These are phyloP conservation scores for Ditylenchus dipsaci DNA, from an alignment of 1,140 invertebrate genomes.

Conservation along the genomic window DNA sequence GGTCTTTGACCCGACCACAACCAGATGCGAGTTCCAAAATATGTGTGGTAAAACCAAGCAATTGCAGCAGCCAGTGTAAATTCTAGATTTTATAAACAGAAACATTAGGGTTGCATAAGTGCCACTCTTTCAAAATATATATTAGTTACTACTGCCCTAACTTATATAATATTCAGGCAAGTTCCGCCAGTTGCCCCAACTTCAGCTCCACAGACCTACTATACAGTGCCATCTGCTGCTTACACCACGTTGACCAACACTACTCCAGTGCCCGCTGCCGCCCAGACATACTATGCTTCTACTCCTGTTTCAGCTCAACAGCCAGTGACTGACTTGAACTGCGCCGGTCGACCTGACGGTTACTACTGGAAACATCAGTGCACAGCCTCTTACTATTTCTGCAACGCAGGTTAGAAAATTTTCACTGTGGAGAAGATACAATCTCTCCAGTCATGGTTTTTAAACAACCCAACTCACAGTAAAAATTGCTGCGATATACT, in stretches of 20 bases:
- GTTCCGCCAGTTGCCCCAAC: too few relatives aligned
- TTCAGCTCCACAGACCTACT: too few relatives aligned
- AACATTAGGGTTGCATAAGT: too few relatives aligned
- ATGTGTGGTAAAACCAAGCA: constrained; percentile 3
- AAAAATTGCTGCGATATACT: neutral
- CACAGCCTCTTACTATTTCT: neutral
- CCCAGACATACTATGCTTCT: too few relatives aligned
- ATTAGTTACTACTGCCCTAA: neutral
- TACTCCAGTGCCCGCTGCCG: too few relatives aligned
- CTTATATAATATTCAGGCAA: neutral
- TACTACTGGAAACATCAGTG: constrained; percentile 4
- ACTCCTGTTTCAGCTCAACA: too few relatives aligned
- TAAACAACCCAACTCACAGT: too few relatives aligned
- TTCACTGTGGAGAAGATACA: too few relatives aligned
- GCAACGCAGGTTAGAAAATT: neutral
- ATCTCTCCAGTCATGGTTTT: too few relatives aligned
- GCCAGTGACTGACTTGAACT: neutral
- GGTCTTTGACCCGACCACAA: constrained; percentile 23
- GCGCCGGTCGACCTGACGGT: constrained; percentile 1
- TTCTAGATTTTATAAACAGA: too few relatives aligned
- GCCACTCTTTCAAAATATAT: neutral
- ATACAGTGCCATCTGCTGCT: too few relatives aligned
- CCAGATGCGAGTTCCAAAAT: constrained; percentile 16
- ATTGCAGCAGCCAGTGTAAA: neutral
- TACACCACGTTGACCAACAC: too few relatives aligned